Evolutionary conservation across 2,797 vertebrate species (phyloP).

Genomic region (Smutsia gigantea): DNA sequence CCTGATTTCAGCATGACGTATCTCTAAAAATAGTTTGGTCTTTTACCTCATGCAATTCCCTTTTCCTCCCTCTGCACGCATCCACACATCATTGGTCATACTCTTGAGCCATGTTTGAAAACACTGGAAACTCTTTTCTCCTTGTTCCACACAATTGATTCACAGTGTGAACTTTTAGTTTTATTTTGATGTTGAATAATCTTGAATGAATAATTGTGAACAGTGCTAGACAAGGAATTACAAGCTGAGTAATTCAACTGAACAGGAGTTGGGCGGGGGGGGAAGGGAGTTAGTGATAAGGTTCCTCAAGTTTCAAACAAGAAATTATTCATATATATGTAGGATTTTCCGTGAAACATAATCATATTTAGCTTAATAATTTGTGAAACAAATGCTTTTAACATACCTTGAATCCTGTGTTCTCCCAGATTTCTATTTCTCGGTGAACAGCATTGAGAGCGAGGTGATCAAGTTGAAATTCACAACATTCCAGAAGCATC

Average conservation of each 20-base stretch:
- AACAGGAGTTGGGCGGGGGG: not conserved
- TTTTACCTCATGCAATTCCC: slow-evolving; percentile 24
- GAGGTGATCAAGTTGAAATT: not conserved
- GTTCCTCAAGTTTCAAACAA: not conserved
- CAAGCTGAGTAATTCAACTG: not conserved
- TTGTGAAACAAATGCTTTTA: not conserved
- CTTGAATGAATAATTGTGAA: slow-evolving; percentile 31
- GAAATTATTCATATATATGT: not conserved
- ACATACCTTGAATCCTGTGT: not conserved
- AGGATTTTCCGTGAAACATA: not conserved
- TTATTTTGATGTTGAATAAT: slow-evolving; percentile 56
- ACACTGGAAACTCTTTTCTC: slow-evolving; percentile 49
- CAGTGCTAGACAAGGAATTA: not conserved
- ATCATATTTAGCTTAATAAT: not conserved
- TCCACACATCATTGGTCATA: slow-evolving; percentile 53
- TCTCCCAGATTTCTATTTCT: not conserved
- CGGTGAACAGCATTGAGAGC: not conserved
- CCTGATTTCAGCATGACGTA: not conserved
- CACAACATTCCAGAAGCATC: not conserved
- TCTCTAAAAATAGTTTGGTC: slow-evolving; percentile 72
- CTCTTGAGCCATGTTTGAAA: slow-evolving; percentile 85
- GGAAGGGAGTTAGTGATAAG: too few species aligned
- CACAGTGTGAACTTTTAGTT: slow-evolving; percentile 36
- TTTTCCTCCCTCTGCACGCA: slow-evolving; percentile 66
- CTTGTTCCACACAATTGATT: not conserved